phyloP scores from a whole-genome alignment of 2,113 vertebrate species.

The Gasterosteus aculeatus region DNA sequence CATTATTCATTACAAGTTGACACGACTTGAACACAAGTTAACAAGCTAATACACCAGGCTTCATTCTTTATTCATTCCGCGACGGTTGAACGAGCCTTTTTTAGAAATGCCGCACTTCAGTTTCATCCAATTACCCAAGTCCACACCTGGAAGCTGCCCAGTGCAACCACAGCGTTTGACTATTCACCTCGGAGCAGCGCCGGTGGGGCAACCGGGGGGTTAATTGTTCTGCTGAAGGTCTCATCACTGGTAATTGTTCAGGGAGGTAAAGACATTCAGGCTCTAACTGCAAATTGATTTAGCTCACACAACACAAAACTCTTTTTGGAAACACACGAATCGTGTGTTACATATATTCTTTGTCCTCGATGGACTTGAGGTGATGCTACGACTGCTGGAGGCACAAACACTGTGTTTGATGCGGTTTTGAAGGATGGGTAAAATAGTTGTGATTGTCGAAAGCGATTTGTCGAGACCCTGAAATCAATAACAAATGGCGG shows the following conservation, averaged over 20 bases:
- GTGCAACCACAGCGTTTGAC: constrained; percentile 13
- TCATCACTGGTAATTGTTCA: constrained; percentile 31
- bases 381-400: no score
- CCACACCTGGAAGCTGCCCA: constrained; percentile 47
- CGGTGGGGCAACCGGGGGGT: constrained; percentile 28
- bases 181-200: constrained; percentile 24
- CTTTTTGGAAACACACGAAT: neutral
- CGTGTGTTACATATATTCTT: no score
- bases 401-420: no score
- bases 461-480: constrained; percentile 30
- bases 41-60: constrained; percentile 37
- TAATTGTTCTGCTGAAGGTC: constrained; percentile 43
- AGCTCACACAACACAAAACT: neutral
- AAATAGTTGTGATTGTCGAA: constrained; percentile 31
- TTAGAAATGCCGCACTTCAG: constrained; percentile 2
- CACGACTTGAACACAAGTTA: constrained; percentile 49
- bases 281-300: neutral
- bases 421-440: constrained; percentile 18
- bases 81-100: constrained; percentile 29
- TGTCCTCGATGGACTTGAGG: no score
- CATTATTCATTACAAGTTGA: constrained; percentile 45
- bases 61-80: constrained; percentile 49
- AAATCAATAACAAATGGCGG: constrained; percentile 42
- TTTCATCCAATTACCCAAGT: constrained; percentile 40
- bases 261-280: constrained; percentile 11